A percentile compares a stretch with the other conserved stretches of the same genome.
phyloP scores from a whole-genome alignment of 2,888 invertebrate species.

The Hypena proboscidalis region DNA sequence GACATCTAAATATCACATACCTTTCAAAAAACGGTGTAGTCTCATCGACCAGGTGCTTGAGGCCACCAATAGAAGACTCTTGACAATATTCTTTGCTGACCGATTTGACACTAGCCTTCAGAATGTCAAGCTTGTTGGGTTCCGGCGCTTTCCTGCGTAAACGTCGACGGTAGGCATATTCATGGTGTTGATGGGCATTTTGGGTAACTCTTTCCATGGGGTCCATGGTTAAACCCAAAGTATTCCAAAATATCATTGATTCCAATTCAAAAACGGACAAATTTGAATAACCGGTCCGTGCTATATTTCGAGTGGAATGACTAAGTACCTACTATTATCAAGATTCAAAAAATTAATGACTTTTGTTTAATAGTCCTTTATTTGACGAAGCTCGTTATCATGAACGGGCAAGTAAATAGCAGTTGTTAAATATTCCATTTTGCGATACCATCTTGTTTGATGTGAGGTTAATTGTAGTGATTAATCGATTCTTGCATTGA shows the following conservation, averaged over 20 bases:
- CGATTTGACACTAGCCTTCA: slow-evolving; percentile 63
- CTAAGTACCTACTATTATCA: too few relatives aligned
- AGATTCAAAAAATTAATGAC: too few relatives aligned
- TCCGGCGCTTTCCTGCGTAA: slow-evolving; percentile 39
- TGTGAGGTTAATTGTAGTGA: slow-evolving; percentile 69
- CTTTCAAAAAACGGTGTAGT: slow-evolving; percentile 70
- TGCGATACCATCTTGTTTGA: slow-evolving; percentile 69
- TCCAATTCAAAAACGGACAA: too few relatives aligned
- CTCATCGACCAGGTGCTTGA: slow-evolving; percentile 73
- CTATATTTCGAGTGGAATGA: too few relatives aligned
- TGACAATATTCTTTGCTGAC: slow-evolving; percentile 73
- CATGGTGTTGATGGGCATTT: slow-evolving; percentile 14
- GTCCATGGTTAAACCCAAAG: background rate
- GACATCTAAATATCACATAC: too few relatives aligned
- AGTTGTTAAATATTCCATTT: slow-evolving; percentile 74
- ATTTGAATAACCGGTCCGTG: too few relatives aligned
- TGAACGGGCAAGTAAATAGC: slow-evolving; percentile 45
- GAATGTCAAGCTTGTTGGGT: slow-evolving; percentile 46
- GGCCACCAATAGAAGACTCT: slow-evolving; percentile 78
- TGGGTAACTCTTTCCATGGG: slow-evolving; percentile 22
- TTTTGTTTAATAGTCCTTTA: too few relatives aligned
- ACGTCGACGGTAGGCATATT: slow-evolving; percentile 29
- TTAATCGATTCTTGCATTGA: slow-evolving; percentile 64
- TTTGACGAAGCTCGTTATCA: slow-evolving; percentile 20
- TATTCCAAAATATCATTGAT: too few relatives aligned